Percentiles rank a stretch among this genome's conserved stretches.
Evolutionary conservation across 1,140 invertebrate genomes (phyloP).

Genomic region (Macrotrachela quadricornifera): DNA sequence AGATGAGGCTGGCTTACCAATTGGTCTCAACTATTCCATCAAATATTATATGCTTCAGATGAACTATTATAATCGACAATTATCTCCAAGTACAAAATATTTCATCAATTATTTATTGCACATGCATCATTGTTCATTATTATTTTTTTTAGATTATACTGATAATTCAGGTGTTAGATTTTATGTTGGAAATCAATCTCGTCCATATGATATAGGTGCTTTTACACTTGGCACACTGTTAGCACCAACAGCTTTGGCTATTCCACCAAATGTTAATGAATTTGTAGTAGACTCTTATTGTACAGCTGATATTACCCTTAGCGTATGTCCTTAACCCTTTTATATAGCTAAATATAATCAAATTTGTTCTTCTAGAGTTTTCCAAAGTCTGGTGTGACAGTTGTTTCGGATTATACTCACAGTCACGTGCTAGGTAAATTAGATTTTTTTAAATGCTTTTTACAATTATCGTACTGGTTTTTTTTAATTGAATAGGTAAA

Average conservation of each 20-base stretch:
- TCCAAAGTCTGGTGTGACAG: not conserved
- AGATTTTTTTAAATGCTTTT: no score
- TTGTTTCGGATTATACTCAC: conserved; percentile 1
- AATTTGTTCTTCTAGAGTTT: no score
- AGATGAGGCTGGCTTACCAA: not conserved
- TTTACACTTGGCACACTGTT: not conserved
- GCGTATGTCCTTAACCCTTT: not conserved
- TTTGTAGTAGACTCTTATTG: not conserved
- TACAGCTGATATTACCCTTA: not conserved
- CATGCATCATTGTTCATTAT: no score
- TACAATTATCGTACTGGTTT: no score
- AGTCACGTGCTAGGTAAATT: not conserved
- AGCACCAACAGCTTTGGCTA: not conserved
- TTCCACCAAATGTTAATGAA: conserved; percentile 1
- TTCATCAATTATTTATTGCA: no score
- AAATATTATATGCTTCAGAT: not conserved
- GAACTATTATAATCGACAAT: conserved; percentile 3
- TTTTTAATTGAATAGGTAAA: not conserved
- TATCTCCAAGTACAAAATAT: not conserved
- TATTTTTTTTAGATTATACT: not conserved
- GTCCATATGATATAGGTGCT: not conserved
- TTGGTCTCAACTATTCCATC: not conserved
- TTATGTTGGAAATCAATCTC: not conserved
- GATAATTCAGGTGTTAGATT: not conserved
- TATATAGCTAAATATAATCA: no score